These are phyloP conservation scores for Coptotermes formosanus DNA, from an alignment of 1,140 invertebrate species.

Conservation along the genomic window DNA sequence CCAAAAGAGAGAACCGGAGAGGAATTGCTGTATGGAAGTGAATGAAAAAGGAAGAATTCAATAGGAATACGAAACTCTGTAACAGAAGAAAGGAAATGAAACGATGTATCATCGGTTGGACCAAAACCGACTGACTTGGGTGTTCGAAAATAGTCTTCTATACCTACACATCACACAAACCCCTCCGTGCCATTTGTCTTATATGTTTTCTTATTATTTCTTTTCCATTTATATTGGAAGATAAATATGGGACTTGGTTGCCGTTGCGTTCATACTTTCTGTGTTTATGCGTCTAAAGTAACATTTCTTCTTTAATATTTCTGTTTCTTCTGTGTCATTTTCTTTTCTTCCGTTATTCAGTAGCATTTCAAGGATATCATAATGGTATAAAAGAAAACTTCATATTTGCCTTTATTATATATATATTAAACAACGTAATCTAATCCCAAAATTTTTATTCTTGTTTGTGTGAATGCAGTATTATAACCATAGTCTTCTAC, in stretches of 20 bases:
- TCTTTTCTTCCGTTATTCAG: background rate
- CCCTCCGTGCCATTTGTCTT: constrained; percentile 20
- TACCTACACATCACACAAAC: background rate
- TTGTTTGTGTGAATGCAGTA: no score
- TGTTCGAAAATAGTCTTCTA: background rate
- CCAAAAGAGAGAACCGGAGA: background rate
- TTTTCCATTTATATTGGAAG: constrained; percentile 26
- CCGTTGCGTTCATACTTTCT: background rate
- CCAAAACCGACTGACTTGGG: background rate
- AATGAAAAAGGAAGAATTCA: background rate
- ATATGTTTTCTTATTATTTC: constrained; percentile 5
- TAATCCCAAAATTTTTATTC: no score
- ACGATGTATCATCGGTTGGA: background rate
- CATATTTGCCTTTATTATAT: background rate
- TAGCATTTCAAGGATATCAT: background rate
- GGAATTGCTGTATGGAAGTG: background rate
- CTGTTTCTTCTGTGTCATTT: background rate
- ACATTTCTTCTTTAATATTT: background rate
- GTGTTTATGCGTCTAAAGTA: background rate
- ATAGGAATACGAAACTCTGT: background rate
- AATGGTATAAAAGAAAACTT: background rate
- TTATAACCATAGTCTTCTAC: no score
- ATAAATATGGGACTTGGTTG: background rate
- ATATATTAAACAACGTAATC: no score
- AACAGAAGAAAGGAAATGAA: background rate